phyloP scores from a whole-genome alignment of 2,888 invertebrate genomes.

The Apeira syringaria region DNA sequence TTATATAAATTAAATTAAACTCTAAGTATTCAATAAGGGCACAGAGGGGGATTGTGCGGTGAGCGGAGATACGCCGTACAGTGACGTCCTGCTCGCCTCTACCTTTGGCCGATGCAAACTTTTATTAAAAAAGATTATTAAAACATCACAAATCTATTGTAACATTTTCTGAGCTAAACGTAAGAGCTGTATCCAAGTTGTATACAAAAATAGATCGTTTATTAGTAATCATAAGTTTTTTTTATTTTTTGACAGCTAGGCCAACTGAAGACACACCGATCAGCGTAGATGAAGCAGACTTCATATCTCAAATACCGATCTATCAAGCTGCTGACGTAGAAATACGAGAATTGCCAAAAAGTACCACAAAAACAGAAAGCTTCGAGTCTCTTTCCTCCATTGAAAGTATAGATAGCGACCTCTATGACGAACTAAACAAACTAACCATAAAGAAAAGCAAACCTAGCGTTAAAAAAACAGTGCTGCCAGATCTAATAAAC shows the following conservation, averaged over 20 bases:
- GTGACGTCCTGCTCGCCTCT: too few species aligned
- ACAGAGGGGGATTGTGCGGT: too few species aligned
- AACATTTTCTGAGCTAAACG: too few species aligned
- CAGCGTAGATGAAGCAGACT: constrained; percentile 52
- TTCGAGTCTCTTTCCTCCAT: constrained; percentile 67
- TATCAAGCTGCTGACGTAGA: constrained; percentile 69
- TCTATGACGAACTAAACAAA: constrained; percentile 66
- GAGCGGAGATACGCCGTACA: too few species aligned
- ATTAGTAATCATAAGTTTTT: too few species aligned
- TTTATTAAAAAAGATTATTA: too few species aligned
- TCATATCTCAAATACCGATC: constrained; percentile 69
- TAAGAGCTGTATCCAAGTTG: too few species aligned
- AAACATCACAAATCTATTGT: too few species aligned
- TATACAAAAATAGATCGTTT: too few species aligned
- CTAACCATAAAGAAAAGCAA: constrained; percentile 53
- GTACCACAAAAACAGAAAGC: constrained; percentile 50
- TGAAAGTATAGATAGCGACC: constrained; percentile 65
- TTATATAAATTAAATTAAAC: too few species aligned
- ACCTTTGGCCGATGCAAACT: too few species aligned
- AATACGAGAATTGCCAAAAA: constrained; percentile 48
- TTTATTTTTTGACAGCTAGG: constrained; percentile 34
- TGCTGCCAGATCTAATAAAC: constrained; percentile 69
- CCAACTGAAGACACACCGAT: constrained; percentile 27
- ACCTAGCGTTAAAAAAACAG: constrained; percentile 50
- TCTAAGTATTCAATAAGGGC: too few species aligned